Conservation (phyloP, 1,140 invertebrate species). For the Galendromus occidentalis region DNA sequence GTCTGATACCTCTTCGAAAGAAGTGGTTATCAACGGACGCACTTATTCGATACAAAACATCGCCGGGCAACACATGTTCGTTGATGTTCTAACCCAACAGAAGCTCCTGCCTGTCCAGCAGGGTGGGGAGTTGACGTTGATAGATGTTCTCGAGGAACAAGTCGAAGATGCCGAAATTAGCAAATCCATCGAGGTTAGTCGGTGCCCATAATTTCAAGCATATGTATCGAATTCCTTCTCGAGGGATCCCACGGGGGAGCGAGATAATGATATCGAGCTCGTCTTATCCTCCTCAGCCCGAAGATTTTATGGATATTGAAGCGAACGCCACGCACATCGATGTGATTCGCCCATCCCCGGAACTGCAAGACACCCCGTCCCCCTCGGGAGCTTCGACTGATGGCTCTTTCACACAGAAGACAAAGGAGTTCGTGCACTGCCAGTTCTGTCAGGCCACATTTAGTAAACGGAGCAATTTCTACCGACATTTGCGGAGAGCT, state of each 20-base stretch:
- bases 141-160: background rate
- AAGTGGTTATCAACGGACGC: constrained; percentile 8
- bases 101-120: background rate
- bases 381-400: no score
- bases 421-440: background rate
- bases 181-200: background rate
- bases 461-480: constrained; percentile 1
- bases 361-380: no score
- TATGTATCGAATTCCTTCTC: background rate
- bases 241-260: background rate
- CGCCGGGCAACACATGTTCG: background rate
- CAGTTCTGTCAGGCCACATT: background rate
- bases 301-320: background rate
- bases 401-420: no score
- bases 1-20: background rate
- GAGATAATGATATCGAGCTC: background rate
- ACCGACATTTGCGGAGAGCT: background rate
- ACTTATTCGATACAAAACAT: background rate
- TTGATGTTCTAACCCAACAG: background rate
- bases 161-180: background rate
- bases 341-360: background rate
- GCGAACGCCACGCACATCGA: background rate
- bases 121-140: background rate
- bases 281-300: background rate
- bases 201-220: background rate